Percentiles rank a stretch among this genome's conserved stretches.
These are phyloP conservation scores for Chymomyza fuscimana DNA, from an alignment of 2,888 invertebrate genomes.

Conservation along the genomic window DNA sequence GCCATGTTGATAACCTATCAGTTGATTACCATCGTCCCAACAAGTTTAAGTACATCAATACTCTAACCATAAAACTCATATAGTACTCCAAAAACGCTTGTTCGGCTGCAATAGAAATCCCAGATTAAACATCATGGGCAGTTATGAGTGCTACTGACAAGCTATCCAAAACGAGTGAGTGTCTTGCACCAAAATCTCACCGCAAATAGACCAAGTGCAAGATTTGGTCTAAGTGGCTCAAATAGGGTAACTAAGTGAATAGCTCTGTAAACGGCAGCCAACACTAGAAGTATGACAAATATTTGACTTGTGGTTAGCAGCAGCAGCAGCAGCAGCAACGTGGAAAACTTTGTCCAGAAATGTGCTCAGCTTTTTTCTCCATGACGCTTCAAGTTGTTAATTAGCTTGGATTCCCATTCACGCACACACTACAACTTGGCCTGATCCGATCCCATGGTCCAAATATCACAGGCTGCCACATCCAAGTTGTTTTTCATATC, in stretches of 20 bases:
- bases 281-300: not conserved
- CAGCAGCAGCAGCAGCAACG: not conserved
- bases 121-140: not conserved
- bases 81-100: not conserved
- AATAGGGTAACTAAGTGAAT: not conserved
- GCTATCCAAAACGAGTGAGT: not conserved
- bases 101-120: not conserved
- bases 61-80: not conserved
- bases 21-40: too few relatives aligned
- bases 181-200: not conserved
- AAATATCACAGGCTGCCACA: not conserved
- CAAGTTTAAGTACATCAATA: too few relatives aligned
- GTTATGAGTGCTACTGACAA: not conserved
- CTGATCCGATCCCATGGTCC: not conserved
- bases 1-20: too few relatives aligned
- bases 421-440: slow-evolving; percentile 49
- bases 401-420: not conserved
- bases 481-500: slow-evolving; percentile 65
- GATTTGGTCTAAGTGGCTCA: not conserved
- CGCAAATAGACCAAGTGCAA: not conserved
- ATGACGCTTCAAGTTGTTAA: not conserved
- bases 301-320: not conserved
- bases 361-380: not conserved
- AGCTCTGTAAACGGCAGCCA: not conserved
- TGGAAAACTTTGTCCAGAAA: not conserved